phyloP scores from a whole-genome alignment of 2,113 vertebrate species.

The Pardalotus punctatus region DNA sequence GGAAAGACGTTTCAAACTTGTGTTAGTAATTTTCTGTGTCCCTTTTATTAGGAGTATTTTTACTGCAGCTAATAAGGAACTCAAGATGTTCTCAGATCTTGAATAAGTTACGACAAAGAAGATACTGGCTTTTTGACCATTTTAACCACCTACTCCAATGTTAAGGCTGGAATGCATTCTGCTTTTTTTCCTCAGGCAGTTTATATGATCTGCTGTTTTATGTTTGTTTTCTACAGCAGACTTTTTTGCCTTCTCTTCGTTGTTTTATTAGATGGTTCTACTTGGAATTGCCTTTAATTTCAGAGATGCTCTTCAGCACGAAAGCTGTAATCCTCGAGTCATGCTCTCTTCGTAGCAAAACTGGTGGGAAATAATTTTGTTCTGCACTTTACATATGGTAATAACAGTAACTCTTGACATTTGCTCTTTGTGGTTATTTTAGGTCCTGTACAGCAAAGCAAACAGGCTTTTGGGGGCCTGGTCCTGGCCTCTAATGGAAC shows the following conservation, averaged over 20 bases:
- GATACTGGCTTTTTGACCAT: background rate
- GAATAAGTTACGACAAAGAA: background rate
- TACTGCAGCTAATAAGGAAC: background rate
- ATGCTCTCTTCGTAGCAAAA: background rate
- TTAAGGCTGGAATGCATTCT: background rate
- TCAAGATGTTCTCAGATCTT: background rate
- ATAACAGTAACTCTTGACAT: constrained; percentile 37
- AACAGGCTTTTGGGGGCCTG: background rate
- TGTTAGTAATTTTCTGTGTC: background rate
- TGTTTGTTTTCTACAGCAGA: background rate
- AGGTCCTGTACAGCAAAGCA: background rate
- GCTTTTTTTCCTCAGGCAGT: background rate
- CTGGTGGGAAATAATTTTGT: constrained; percentile 39
- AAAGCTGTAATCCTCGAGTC: background rate
- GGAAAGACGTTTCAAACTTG: background rate
- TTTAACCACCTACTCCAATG: background rate
- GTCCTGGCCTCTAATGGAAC: background rate
- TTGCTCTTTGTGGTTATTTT: constrained; percentile 31
- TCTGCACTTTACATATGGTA: constrained; percentile 50
- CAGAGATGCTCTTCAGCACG: background rate
- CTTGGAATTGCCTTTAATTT: constrained; percentile 26
- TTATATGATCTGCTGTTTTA: background rate
- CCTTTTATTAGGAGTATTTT: background rate
- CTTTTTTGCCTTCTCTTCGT: background rate
- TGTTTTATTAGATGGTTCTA: background rate